Evolutionary conservation across 1,140 invertebrate genomes (phyloP), one percentile per base, ranked within the genome.

Genomic region (Ceratitis capitata): DNA sequence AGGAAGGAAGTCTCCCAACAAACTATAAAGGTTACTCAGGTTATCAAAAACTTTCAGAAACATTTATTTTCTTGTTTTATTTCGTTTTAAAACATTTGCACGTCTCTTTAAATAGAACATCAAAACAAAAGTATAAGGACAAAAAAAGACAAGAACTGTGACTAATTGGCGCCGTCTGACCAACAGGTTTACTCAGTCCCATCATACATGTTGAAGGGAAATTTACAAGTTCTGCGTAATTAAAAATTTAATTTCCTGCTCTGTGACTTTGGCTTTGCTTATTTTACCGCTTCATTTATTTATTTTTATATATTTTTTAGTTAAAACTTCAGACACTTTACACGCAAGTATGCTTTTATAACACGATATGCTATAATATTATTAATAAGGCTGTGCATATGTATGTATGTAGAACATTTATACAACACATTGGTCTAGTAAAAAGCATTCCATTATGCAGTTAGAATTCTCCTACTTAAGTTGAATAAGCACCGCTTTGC

Each of bases 211-310:
- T 78, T 78, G 39, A 45, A 45, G 39, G 35, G 39, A 47, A 78
- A 78, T 23, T 19, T 69, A 69, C 32, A 29, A 69, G 61, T 39
- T 69, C 61, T 69, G 39, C 61, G n/a, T 78, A 78, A 78, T 78
- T 45, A 45, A n/a, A 78, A 78, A 78, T 78, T 78, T 78, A 45
- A 47, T 78, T 45, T 45, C 69, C 32, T 78, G 14, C 42, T 23
- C 39, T 42, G 39, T 42, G 3, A 2, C 39, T 23, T 78, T 39
- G 42, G 23, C 51, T n/a, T 78, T 26, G 35, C 23, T 64, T 26
- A 45, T 26, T n/a, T 35, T 78, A 3, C 19, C 12, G 39, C 10
- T 42, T 74, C 16, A 23, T 56, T 19, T 61, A 19, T 74, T 74
- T 42, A 6, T 5, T n/a, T 23, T 78, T 35, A 35, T 78, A 45